Evolutionary conservation across 2,113 vertebrate species (phyloP), one percentile per base, ranked within the genome.

Genomic region (Brachyhypopomus gauderio): DNA sequence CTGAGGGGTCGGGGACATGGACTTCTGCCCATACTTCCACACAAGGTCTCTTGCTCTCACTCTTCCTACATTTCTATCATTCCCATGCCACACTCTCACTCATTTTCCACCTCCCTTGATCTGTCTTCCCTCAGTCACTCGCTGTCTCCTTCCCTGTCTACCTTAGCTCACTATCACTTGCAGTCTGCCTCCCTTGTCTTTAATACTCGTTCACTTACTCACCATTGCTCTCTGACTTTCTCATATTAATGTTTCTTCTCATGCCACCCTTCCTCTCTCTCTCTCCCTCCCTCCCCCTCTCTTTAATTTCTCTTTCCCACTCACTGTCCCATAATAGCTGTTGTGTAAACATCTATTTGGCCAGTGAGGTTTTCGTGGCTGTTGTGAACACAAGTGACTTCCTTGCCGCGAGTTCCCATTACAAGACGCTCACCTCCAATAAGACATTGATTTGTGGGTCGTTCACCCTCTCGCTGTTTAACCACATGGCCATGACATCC

Each of bases 381-480:
- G 73, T 52, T 79, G 45, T 34, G 67, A 77, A 19, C 67, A 64
- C 45, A 41, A 41, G 41, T 41, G 41, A 9, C 5, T 41, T 41
- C 41, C 41, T 41, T 74, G 45, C 72, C 75, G 20, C 56, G 17
- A 30, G 25, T 59, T 82, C 76, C 70, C 72, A 63, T 69, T 30
- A 56, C 5, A 71, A 38, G 20, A 45, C 73, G 58, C 64, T 22
- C 22, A 7, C 67, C 66, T 74, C 22, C 58, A 72, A 62, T 20
- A 75, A 78, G 67, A 72, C 80, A 80, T 73, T 85, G 66, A 19
- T 75, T 72, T 66, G 75, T 66, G 81, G 76, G 72, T 75, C 63
- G 59, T 79, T 73, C 45, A 56, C 20, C 22, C 59, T 23, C 27
- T 22, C 41, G 12, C 17, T 77, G 55, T 25, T 66, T 22, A 55